Evolutionary conservation across 1,140 invertebrate species (phyloP).

Genomic region (Bombus cullumanus): DNA sequence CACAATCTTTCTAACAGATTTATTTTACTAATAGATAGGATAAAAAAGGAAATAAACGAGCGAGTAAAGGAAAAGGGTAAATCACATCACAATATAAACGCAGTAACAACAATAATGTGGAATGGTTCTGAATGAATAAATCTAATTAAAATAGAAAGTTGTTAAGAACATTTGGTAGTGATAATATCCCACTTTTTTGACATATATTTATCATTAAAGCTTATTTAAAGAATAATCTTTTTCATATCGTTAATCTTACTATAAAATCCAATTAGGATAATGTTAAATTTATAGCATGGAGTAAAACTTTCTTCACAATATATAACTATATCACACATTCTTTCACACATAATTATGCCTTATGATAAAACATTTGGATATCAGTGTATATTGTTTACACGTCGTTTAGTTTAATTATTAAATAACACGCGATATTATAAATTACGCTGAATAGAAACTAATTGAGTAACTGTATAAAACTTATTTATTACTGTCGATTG

Average conservation of each 20-base stretch:
- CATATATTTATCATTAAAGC: not conserved
- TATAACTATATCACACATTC: not conserved
- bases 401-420: conserved; percentile 20
- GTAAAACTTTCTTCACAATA: conserved; percentile 35
- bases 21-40: conserved; percentile 53
- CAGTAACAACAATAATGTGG: not conserved
- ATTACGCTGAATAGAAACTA: conserved; percentile 28
- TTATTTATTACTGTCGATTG: conserved; percentile 37
- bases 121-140: conserved; percentile 15
- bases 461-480: conserved; percentile 24
- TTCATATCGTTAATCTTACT: not conserved
- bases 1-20: conserved; percentile 68
- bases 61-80: not conserved
- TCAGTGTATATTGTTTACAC: not conserved
- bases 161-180: conserved; percentile 3
- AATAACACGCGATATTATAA: conserved; percentile 1
- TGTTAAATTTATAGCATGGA: conserved; percentile 24
- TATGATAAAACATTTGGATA: conserved; percentile 11
- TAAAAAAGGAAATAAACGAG: not conserved
- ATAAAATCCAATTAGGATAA: conserved; percentile 11
- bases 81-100: conserved; percentile 1
- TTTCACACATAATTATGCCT: conserved; percentile 22
- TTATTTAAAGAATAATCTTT: not conserved
- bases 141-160: conserved; percentile 12
- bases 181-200: conserved; percentile 14